Percentiles rank a stretch among this genome's conserved stretches.
phyloP scores from a whole-genome alignment of 2,113 vertebrate species.

The Carassius auratus region DNA sequence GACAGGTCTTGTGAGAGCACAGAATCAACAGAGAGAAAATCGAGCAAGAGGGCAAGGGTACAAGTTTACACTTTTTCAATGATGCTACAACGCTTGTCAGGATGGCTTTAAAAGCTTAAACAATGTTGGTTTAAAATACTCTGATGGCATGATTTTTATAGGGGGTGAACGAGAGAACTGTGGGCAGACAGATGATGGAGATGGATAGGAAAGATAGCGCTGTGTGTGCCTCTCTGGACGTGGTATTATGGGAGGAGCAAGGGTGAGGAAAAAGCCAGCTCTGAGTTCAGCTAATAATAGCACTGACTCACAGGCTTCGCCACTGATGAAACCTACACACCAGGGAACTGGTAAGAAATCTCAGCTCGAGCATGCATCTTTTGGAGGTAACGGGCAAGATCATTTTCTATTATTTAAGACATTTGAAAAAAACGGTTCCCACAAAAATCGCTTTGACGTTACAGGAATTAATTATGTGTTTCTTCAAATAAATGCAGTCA shows the following conservation, averaged over 20 bases:
- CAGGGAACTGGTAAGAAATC: slow-evolving; percentile 47
- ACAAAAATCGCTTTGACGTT: too few relatives aligned
- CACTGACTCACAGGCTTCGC: slow-evolving; percentile 47
- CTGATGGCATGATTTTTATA: slow-evolving; percentile 47
- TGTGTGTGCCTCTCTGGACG: not conserved
- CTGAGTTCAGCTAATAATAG: slow-evolving; percentile 53
- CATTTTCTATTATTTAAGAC: too few relatives aligned
- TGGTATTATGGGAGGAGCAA: slow-evolving; percentile 22
- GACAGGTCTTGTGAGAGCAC: slow-evolving; percentile 12
- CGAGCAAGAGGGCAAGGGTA: not conserved
- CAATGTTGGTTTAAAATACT: slow-evolving; percentile 7
- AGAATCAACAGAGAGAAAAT: not conserved
- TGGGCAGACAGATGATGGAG: slow-evolving; percentile 54
- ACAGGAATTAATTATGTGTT: too few relatives aligned
- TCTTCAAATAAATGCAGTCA: too few relatives aligned
- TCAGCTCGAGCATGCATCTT: not conserved
- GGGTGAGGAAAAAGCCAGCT: slow-evolving; percentile 25
- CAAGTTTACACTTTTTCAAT: slow-evolving; percentile 46
- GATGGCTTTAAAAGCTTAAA: slow-evolving; percentile 16
- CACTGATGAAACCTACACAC: slow-evolving; percentile 53
- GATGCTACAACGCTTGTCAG: slow-evolving; percentile 14
- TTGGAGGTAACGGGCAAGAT: too few relatives aligned
- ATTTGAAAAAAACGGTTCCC: too few relatives aligned
- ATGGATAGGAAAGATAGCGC: slow-evolving; percentile 54
- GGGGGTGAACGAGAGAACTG: slow-evolving; percentile 47